Evolutionary conservation across 1,140 invertebrate species (phyloP), one percentile per base, ranked within the genome.

Genomic region (Drosophila oshimai): DNA sequence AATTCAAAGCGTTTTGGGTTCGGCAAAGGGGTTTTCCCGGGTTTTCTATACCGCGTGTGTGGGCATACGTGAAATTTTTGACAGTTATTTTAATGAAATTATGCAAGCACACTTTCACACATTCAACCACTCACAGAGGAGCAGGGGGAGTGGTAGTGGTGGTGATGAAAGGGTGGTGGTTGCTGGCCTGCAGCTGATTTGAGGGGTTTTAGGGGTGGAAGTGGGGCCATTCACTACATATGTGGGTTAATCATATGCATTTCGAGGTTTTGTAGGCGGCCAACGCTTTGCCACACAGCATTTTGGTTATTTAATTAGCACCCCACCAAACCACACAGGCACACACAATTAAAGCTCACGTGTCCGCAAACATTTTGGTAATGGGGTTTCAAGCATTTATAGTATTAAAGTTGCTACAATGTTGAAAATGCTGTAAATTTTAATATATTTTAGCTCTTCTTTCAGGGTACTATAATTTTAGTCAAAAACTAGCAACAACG

Each of bases 81-180:
- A 86, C 80, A 86, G 80, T 86, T 87, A 86, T 87, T 86, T 86
- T 86, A 86, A 86, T 86, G 76, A 86, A 86, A 86, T 86, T 87
- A 86, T 86, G 81, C 81, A 76, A 76, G 76, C 76, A 44, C 72
- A 86, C 75, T 80, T 87, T 76, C 75, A 76, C 76, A 87, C 80
- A 86, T 75, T 73, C 60, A 71, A 13, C 4, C 67, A 69, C 49
- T 42, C 33, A 6, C n/a, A 41, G 29, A 26, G 44, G 37, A 26
- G 22, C 26, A 39, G 37, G 26, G 28, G 44, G 46, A n/a, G n/a
- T n/a, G n/a, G n/a, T n/a, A n/a, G n/a, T n/a, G n/a, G 6, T 31
- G 29, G 13, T 13, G 17, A 24, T 13, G 9, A 13, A n/a, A 26
- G 33, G 29, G 29, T 24, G 34, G 4, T 6, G 10, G n/a, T 29